These are phyloP conservation scores for Semibalanus balanoides DNA, from an alignment of 1,140 invertebrate genomes.

Conservation along the genomic window DNA sequence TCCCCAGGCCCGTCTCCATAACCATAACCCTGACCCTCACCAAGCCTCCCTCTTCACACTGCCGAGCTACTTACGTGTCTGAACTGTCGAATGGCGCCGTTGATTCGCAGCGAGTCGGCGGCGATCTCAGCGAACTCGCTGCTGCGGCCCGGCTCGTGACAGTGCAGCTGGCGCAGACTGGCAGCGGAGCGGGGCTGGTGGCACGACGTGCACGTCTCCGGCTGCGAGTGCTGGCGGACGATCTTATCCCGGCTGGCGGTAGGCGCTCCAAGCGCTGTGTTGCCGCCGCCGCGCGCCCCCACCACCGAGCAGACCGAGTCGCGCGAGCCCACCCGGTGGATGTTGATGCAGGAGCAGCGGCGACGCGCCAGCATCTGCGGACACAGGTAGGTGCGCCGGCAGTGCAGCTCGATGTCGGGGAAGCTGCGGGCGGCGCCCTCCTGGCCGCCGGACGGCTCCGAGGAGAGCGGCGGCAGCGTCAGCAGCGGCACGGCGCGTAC, in stretches of 20 bases:
- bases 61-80: slow-evolving; percentile 72
- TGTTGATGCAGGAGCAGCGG: slow-evolving; percentile 21
- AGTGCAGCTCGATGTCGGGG: slow-evolving; percentile 75
- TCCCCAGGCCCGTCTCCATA: no score
- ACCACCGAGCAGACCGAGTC: slow-evolving; percentile 26
- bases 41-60: no score
- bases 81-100: slow-evolving; percentile 89
- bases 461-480: slow-evolving; percentile 16
- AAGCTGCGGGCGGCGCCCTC: slow-evolving; percentile 54
- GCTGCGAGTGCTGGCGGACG: slow-evolving; percentile 79
- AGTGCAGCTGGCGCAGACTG: slow-evolving; percentile 64
- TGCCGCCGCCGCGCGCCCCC: slow-evolving; percentile 19
- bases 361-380: slow-evolving; percentile 21
- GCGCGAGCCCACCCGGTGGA: slow-evolving; percentile 25
- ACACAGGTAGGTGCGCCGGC: slow-evolving; percentile 33
- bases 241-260: slow-evolving; percentile 38
- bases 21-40: no score
- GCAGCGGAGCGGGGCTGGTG: slow-evolving; percentile 32
- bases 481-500: slow-evolving; percentile 18
- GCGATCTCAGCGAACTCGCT: slow-evolving; percentile 91
- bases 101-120: slow-evolving; percentile 88
- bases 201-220: slow-evolving; percentile 38
- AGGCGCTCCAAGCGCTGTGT: slow-evolving; percentile 18
- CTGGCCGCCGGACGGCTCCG: slow-evolving; percentile 13
- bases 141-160: slow-evolving; percentile 48